Evolutionary conservation across 2,888 invertebrate genomes (phyloP).

Genomic region (Platycheirus rosarum): DNA sequence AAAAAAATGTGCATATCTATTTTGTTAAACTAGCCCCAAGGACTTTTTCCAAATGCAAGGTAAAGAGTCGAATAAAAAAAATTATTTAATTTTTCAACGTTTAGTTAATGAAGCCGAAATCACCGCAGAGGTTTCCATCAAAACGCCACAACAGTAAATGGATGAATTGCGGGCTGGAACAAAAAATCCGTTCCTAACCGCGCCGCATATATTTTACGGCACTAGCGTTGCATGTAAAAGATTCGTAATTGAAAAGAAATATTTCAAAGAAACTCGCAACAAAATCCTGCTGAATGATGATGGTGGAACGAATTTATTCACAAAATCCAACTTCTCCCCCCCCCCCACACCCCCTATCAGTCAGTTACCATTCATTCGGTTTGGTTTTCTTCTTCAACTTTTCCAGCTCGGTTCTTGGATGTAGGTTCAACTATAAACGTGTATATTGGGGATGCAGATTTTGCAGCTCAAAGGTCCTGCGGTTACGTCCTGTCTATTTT

Average conservation of each 20-base stretch:
- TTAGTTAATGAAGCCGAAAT: slow-evolving; percentile 9
- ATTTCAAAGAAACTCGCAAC: slow-evolving; percentile 70
- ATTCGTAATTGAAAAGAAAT: slow-evolving; percentile 71
- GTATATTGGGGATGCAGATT: slow-evolving; percentile 61
- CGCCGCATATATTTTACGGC: slow-evolving; percentile 44
- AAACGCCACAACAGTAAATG: slow-evolving; percentile 6
- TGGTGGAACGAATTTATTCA: slow-evolving; percentile 66
- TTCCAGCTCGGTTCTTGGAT: slow-evolving; percentile 20
- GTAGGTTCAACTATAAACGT: slow-evolving; percentile 10
- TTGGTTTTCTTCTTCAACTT: slow-evolving; percentile 1
- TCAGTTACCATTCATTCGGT: slow-evolving; percentile 20
- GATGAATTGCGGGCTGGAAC: neutral
- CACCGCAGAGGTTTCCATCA: slow-evolving; percentile 5
- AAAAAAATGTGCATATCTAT: too few species aligned
- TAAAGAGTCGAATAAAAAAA: neutral
- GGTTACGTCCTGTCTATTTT: slow-evolving; percentile 69
- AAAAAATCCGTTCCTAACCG: slow-evolving; percentile 29
- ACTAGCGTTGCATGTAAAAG: slow-evolving; percentile 36
- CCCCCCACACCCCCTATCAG: slow-evolving; percentile 47
- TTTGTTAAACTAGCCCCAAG: too few species aligned
- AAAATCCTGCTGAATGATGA: slow-evolving; percentile 54
- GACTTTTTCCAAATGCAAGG: neutral
- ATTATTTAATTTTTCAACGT: slow-evolving; percentile 13
- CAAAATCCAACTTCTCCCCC: slow-evolving; percentile 1
- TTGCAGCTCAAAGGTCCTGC: slow-evolving; percentile 69